These are phyloP conservation scores for Galeruca laticollis DNA, from an alignment of 2,888 invertebrate species.

Conservation along the genomic window DNA sequence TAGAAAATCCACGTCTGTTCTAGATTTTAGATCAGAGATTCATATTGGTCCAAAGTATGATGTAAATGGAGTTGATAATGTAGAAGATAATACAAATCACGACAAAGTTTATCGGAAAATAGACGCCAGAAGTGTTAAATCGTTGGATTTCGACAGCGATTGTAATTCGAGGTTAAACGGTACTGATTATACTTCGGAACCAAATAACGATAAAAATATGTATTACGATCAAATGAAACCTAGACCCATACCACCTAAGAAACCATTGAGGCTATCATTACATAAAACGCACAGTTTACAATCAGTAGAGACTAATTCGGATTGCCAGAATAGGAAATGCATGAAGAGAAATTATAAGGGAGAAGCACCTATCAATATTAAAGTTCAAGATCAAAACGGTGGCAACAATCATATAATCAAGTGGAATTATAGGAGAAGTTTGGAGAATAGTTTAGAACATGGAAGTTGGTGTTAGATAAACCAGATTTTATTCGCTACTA, in stretches of 20 bases:
- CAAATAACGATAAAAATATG: conserved; percentile 68
- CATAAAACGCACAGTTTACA: conserved; percentile 88
- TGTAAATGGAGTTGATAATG: conserved; percentile 66
- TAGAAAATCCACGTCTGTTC: conserved; percentile 70
- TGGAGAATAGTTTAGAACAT: conserved; percentile 57
- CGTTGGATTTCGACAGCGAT: conserved; percentile 84
- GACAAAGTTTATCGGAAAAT: conserved; percentile 57
- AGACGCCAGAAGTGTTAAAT: conserved; percentile 76
- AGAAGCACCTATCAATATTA: conserved; percentile 61
- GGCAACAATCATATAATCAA: conserved; percentile 39
- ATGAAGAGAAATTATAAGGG: conserved; percentile 73
- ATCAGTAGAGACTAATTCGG: conserved; percentile 71
- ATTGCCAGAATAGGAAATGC: conserved; percentile 66
- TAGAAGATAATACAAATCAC: conserved; percentile 64
- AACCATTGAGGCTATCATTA: conserved; percentile 84
- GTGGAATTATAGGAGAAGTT: conserved; percentile 51
- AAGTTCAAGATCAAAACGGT: conserved; percentile 44
- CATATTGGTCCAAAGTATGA: conserved; percentile 62
- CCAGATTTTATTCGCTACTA: not conserved
- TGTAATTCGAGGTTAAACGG: conserved; percentile 52
- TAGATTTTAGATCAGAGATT: conserved; percentile 70
- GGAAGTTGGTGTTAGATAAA: conserved; percentile 60
- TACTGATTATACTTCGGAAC: conserved; percentile 72
- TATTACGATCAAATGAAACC: conserved; percentile 66
- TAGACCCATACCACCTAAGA: conserved; percentile 86